phyloP scores from a whole-genome alignment of 2,113 vertebrate genomes.

The Promerops cafer region DNA sequence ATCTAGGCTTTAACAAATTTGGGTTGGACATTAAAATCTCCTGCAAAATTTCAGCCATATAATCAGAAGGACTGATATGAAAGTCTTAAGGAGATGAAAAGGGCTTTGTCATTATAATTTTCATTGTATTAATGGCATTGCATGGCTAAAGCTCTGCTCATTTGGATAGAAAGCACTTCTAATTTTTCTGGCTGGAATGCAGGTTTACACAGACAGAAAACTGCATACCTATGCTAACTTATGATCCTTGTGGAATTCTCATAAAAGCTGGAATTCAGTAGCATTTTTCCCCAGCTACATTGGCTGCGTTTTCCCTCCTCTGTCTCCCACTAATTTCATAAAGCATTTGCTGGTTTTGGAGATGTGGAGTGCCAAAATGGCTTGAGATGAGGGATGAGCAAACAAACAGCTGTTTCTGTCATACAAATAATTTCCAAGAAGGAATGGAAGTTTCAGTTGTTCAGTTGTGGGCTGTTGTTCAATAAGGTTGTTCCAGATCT shows the following conservation, averaged over 20 bases:
- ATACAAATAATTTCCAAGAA: neutral
- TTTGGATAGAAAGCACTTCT: neutral
- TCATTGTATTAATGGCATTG: constrained; percentile 4
- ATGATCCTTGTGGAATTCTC: neutral
- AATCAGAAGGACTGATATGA: neutral
- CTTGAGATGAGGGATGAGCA: neutral
- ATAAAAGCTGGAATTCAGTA: neutral
- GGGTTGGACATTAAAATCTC: neutral
- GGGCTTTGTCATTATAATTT: neutral
- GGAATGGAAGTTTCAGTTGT: neutral
- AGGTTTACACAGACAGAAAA: neutral
- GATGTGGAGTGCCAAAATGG: neutral
- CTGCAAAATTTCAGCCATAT: neutral
- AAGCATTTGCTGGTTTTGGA: neutral
- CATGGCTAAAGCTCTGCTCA: neutral
- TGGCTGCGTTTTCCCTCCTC: neutral
- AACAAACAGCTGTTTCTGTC: neutral
- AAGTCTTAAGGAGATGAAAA: constrained; percentile 16
- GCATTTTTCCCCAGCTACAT: neutral
- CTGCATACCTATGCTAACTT: neutral
- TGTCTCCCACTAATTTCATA: neutral
- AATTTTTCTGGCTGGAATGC: neutral
- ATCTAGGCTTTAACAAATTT: neutral
- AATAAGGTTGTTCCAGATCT: neutral
- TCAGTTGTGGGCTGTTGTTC: neutral